Evolutionary conservation across 2,888 invertebrate genomes (phyloP), one percentile per base, ranked within the genome.

Genomic region (Graphium colonna): DNA sequence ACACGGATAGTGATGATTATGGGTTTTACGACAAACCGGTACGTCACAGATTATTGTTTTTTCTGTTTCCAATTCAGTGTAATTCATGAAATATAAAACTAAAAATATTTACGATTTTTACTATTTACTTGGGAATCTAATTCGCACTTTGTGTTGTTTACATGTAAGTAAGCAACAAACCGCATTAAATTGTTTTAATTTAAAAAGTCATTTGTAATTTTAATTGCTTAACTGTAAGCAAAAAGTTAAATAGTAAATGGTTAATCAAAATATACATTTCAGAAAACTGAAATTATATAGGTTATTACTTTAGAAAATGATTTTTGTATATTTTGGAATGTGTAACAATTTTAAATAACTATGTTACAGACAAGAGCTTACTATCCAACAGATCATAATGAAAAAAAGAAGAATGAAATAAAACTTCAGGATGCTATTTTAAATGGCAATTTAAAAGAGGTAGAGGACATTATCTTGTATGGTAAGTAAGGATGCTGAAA

Each of bases 1-100:
- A 88, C 60, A 71, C 82, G 0, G 82, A 84, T 51, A 82, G 78
- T 59, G 84, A 84, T 46, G 83, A 82, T 51, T 83, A 75, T 61
- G 81, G 79, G 31, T 85, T 77, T 67, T 79, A 68, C 58, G 77
- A 84, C 44, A 78, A 73, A 61, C 77, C 81, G 75, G 89, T 88
- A 73, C 63, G 62, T 7, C 62, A 58, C 9, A 3, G 8, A 40
- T 42, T 41, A 38, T 36, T 43, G 28, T 46, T 12, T 52, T 43
- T 47, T 21, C 38, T 31, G 38, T 8, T 4, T 36, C 10, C 2
- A 36, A 36, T 4, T 12, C 36, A 3, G 10, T 36, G 21, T 12
- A 36, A 4, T 36, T 36, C 1, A 12, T 36, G 36, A 21, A 21
- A 21, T 21, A 21, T 21, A 21, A 21, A 21, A n/a, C n/a, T n/a